Percentiles rank a stretch among this genome's conserved stretches.
phyloP scores from a whole-genome alignment of 1,140 invertebrate species.

The Cylas formicarius region DNA sequence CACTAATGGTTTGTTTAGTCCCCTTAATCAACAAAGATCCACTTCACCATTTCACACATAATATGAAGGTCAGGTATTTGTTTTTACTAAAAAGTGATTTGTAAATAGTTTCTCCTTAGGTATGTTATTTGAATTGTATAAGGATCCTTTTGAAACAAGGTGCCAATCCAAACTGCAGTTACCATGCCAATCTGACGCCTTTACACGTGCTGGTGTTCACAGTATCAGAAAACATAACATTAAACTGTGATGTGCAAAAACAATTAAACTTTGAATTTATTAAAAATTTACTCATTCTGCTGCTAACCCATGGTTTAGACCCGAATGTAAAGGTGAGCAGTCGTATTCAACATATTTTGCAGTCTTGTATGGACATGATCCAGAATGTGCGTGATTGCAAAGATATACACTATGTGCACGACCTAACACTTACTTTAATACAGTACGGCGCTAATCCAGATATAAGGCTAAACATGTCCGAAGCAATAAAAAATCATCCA shows the following conservation, averaged over 20 bases:
- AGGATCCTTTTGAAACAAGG: conserved; percentile 60
- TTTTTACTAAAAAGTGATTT: conserved; percentile 4
- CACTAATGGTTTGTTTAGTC: conserved; percentile 66
- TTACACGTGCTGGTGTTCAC: conserved; percentile 67
- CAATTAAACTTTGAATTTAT: conserved; percentile 58
- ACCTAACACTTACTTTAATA: conserved; percentile 58
- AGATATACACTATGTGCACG: conserved; percentile 62
- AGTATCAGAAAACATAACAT: conserved; percentile 64
- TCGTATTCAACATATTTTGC: conserved; percentile 58
- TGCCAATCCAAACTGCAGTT: conserved; percentile 67
- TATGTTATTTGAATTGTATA: conserved; percentile 68
- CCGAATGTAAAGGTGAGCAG: conserved; percentile 51
- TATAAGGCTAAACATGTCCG: conserved; percentile 46
- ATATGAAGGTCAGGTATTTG: conserved; percentile 53
- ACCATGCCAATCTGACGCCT: conserved; percentile 61
- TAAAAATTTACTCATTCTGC: conserved; percentile 57
- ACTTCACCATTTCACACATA: conserved; percentile 65
- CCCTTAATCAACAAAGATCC: conserved; percentile 70
- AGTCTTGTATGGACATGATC: conserved; percentile 63
- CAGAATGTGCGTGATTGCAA: conserved; percentile 56
- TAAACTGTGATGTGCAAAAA: conserved; percentile 56
- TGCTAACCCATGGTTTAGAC: conserved; percentile 63
- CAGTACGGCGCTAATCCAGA: conserved; percentile 62
- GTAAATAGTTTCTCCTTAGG: conserved; percentile 42
- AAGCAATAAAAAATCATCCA: conserved; percentile 42